Evolutionary conservation across 2,888 invertebrate genomes (phyloP).

Genomic region (Calephelis perditalis): DNA sequence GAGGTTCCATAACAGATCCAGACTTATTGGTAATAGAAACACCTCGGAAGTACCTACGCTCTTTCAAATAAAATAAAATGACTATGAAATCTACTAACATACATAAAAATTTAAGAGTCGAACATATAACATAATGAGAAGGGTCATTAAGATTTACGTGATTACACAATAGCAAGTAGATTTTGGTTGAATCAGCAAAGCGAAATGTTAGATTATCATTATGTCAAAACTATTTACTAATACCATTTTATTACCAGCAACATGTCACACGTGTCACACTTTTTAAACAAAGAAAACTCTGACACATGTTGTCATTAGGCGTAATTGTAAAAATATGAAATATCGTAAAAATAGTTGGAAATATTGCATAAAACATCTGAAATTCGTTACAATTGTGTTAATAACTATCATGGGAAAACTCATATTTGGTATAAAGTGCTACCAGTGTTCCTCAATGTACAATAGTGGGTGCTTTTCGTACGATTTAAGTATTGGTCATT

Average conservation of each 20-base stretch:
- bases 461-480: constrained; percentile 46
- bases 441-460: constrained; percentile 50
- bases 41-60: no score
- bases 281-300: constrained; percentile 11
- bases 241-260: no score
- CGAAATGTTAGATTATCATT: background rate
- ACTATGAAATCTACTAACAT: no score
- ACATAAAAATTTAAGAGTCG: no score
- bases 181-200: no score
- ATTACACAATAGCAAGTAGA: no score
- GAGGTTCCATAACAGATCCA: no score
- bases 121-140: no score
- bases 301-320: constrained; percentile 16
- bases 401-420: constrained; percentile 33
- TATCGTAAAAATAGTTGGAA: constrained; percentile 35
- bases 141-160: no score
- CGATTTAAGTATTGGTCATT: constrained; percentile 41
- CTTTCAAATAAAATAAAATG: no score
- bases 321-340: constrained; percentile 18
- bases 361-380: constrained; percentile 1
- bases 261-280: no score
- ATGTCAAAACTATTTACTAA: background rate
- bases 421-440: constrained; percentile 49
- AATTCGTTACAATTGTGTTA: constrained; percentile 29
- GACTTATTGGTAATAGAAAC: no score